Percentiles rank a stretch among this genome's conserved stretches.
Evolutionary conservation across 1,140 invertebrate species (phyloP).

Genomic region (Leptopilina clavipes): DNA sequence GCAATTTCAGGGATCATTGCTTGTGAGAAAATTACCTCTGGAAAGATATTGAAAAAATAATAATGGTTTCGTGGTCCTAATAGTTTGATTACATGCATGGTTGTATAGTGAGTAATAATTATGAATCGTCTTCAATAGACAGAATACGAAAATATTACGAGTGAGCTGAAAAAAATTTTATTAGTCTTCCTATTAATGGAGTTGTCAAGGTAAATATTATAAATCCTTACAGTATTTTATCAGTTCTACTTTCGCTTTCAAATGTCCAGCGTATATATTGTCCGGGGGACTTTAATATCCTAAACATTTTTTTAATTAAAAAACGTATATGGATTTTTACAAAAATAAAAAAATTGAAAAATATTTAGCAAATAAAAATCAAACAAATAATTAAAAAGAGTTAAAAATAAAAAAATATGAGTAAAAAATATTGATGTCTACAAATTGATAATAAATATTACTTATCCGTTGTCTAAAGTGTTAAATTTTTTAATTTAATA

Average conservation of each 20-base stretch:
- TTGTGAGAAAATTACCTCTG: neutral
- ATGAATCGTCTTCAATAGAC: neutral
- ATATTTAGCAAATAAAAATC: too few relatives aligned
- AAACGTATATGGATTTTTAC: neutral
- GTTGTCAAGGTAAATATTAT: conserved; percentile 19
- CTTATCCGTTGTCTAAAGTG: neutral
- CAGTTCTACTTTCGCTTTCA: neutral
- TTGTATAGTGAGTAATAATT: conserved; percentile 1
- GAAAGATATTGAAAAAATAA: conserved; percentile 30
- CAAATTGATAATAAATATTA: neutral
- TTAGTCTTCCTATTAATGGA: neutral
- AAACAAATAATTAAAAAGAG: too few relatives aligned
- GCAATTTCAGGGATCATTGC: conserved; percentile 22
- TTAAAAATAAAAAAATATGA: too few relatives aligned
- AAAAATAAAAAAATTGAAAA: neutral
- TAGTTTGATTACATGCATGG: conserved; percentile 11
- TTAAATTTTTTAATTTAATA: neutral
- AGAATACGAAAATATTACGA: neutral
- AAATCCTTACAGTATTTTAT: conserved; percentile 9
- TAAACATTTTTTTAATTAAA: neutral
- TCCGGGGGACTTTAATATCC: neutral
- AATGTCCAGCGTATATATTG: neutral
- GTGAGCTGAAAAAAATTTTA: neutral
- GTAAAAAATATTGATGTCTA: neutral
- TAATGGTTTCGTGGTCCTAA: conserved; percentile 6